Evolutionary conservation across 1,140 invertebrate genomes (phyloP), one percentile per base, ranked within the genome.

Genomic region (Drosophila neocordata): DNA sequence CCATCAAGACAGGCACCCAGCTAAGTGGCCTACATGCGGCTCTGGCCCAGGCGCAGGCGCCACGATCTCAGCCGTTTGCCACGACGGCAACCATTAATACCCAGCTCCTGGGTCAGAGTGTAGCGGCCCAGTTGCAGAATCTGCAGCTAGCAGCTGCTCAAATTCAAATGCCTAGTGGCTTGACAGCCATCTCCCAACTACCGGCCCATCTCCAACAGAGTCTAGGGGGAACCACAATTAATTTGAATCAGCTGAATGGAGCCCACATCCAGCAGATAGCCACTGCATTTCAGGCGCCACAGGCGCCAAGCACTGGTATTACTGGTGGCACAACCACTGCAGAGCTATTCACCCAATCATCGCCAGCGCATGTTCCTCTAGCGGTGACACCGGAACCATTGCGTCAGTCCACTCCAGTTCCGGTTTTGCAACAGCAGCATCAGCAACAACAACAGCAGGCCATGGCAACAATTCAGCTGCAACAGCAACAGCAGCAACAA

Each of bases 101-200:
- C 13, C 90, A 91, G 64, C 67, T 92, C 35, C 69, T 92, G 12
- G 89, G 91, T 1, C 91, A 83, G 56, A 91, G 88, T 35, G 74
- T 92, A 22, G 91, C 91, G 0, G 80, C 87, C 2, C 90, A 92
- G 51, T 58, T 92, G 57, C 91, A 92, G 61, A 91, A 92, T 51
- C 69, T 92, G 1, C 91, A 92, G 44, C 55, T 92, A 34, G 89
- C 89, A 5, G 88, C 88, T 8, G 83, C 90, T 2, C 91, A 92
- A 72, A 92, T 92, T 18, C 91, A 92, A 63, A 92, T 92, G 91
- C 91, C 91, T 58, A 92, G 91, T 56, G 91, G 91, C 0, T 56
- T 91, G 13, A 89, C 83, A 11, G 77, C 91, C 35, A 77, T 92
- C 6, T 92, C 91, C 4, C 91, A 92, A 60, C 65, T 92, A 59